These are phyloP conservation scores for Periophthalmodon schlosseri DNA, from an alignment of 2,113 vertebrate species.

Conservation along the genomic window DNA sequence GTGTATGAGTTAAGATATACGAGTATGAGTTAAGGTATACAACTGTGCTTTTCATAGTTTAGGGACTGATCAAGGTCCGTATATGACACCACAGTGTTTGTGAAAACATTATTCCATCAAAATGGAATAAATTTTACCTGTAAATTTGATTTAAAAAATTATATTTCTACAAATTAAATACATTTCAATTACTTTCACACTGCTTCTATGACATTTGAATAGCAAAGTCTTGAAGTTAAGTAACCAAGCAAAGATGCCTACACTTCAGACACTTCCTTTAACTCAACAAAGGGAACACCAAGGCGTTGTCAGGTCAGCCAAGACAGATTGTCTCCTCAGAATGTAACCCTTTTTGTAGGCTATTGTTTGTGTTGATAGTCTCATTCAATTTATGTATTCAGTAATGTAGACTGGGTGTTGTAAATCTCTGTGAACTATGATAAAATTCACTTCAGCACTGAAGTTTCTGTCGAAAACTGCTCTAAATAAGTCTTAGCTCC, in stretches of 20 bases:
- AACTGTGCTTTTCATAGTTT: background rate
- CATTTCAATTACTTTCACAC: background rate
- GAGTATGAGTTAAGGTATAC: no score
- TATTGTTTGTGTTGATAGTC: background rate
- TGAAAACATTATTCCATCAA: background rate
- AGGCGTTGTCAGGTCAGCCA: background rate
- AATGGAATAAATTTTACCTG: background rate
- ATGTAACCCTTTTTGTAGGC: background rate
- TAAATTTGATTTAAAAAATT: background rate
- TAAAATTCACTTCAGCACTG: background rate
- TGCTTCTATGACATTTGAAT: background rate
- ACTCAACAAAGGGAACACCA: background rate
- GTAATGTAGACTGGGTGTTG: background rate
- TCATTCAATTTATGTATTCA: background rate
- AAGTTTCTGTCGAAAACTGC: background rate
- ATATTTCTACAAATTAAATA: background rate
- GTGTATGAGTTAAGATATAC: background rate
- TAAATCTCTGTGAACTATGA: background rate
- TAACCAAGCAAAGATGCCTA: background rate
- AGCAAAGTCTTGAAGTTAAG: background rate
- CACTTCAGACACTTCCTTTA: background rate
- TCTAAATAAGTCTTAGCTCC: constrained; percentile 21
- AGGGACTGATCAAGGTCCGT: background rate
- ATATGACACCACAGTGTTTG: background rate
- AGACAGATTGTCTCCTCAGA: background rate